Evolutionary conservation across 2,113 vertebrate genomes (phyloP).

Genomic region (Aegypius monachus): DNA sequence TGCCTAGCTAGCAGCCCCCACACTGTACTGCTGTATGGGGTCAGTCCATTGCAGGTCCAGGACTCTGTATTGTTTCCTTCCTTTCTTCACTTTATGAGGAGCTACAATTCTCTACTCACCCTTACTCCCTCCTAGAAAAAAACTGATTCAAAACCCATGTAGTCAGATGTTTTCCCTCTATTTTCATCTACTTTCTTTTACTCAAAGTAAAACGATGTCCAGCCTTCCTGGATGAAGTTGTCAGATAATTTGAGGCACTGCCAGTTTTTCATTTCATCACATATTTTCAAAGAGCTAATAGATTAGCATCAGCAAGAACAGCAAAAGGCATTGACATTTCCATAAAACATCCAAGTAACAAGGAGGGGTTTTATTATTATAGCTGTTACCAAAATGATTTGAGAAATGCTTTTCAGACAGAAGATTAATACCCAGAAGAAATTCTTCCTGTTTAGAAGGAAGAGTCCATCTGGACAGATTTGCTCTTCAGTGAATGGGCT

Average conservation of each 20-base stretch:
- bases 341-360: not conserved
- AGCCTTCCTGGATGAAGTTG: not conserved
- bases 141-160: not conserved
- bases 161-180: not conserved
- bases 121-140: not conserved
- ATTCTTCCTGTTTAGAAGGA: not conserved
- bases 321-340: not conserved
- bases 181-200: not conserved
- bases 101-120: not conserved
- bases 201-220: not conserved
- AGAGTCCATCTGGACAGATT: not conserved
- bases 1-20: not conserved
- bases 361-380: not conserved
- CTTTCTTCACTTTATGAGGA: not conserved
- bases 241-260: not conserved
- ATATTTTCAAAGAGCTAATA: not conserved
- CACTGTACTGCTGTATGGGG: rapidly evolving
- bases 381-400: not conserved
- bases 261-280: not conserved
- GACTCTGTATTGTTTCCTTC: not conserved
- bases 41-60: not conserved
- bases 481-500: too few relatives aligned
- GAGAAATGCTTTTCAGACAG: not conserved
- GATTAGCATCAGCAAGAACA: not conserved
- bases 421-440: not conserved